A percentile compares a stretch with the other conserved stretches of the same genome.
Conservation (phyloP, 2,797 vertebrate genomes). For the Melanotaenia pygmaea region DNA sequence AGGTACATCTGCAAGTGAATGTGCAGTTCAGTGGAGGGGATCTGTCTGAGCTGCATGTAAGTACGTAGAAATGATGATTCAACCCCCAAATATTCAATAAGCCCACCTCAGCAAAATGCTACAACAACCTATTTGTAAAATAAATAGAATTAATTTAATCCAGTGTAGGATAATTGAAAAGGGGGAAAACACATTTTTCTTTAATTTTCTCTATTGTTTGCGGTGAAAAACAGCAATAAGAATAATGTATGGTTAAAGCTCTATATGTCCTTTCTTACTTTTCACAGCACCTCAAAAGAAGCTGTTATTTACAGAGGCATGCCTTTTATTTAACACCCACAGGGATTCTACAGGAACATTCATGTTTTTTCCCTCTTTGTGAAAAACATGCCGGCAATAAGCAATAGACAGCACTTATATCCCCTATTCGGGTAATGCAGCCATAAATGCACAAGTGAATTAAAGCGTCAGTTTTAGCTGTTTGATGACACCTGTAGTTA, state of each 20-base stretch:
- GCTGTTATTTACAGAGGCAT: not conserved
- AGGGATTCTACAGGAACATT: not conserved
- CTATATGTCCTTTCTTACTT: not conserved
- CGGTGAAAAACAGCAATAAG: not conserved
- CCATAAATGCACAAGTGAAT: not conserved
- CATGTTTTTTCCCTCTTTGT: not conserved
- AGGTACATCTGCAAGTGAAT: constrained; percentile 43
- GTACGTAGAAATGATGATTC: not conserved
- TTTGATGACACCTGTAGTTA: not conserved
- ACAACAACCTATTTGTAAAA: not conserved
- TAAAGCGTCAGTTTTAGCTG: not conserved
- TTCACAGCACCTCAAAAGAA: not conserved
- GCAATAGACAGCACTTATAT: not conserved
- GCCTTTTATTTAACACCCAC: not conserved
- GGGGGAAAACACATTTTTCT: not conserved
- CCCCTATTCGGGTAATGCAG: not conserved
- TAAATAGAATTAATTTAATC: not conserved
- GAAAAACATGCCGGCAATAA: not conserved
- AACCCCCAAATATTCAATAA: constrained; percentile 8
- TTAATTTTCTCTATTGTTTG: not conserved
- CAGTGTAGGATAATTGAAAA: not conserved
- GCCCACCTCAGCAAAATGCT: not conserved
- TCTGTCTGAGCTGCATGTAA: not conserved
- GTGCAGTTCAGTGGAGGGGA: constrained; percentile 23
- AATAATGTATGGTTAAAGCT: not conserved